These are phyloP conservation scores for Eupithecia pulchellata DNA, from an alignment of 2,888 invertebrate species.

Conservation along the genomic window DNA sequence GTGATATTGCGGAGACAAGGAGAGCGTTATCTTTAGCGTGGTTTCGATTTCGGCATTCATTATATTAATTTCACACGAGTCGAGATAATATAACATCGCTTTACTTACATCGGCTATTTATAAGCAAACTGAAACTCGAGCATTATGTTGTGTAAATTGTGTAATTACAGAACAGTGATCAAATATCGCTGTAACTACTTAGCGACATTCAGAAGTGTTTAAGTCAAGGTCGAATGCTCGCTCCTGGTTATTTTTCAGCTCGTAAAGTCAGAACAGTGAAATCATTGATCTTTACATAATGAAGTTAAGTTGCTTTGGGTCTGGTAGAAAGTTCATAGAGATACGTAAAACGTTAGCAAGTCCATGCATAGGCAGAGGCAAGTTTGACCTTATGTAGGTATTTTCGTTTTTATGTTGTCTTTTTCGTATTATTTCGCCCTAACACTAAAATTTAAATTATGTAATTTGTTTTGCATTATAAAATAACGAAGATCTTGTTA, in stretches of 20 bases:
- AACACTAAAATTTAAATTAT: too few species aligned
- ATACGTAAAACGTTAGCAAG: too few species aligned
- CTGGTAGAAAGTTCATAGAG: too few species aligned
- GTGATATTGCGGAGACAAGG: too few species aligned
- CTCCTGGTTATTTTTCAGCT: background rate
- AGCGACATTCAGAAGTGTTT: background rate
- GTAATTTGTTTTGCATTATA: background rate
- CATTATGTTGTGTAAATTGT: conserved; percentile 3
- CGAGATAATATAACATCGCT: background rate
- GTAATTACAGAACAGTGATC: background rate
- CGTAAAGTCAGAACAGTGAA: background rate
- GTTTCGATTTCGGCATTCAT: background rate
- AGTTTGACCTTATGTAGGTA: too few species aligned
- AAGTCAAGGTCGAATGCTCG: background rate
- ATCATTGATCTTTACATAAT: background rate
- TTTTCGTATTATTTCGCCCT: too few species aligned
- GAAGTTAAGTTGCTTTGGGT: background rate
- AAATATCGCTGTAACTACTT: background rate
- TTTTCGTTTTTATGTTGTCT: too few species aligned
- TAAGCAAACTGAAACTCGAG: background rate
- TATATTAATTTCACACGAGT: background rate
- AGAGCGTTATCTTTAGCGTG: background rate
- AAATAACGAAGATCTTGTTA: background rate
- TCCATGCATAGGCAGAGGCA: too few species aligned
- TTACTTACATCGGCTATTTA: background rate